phyloP scores from a whole-genome alignment of 2,797 vertebrate species.

The Crenuchus spilurus region DNA sequence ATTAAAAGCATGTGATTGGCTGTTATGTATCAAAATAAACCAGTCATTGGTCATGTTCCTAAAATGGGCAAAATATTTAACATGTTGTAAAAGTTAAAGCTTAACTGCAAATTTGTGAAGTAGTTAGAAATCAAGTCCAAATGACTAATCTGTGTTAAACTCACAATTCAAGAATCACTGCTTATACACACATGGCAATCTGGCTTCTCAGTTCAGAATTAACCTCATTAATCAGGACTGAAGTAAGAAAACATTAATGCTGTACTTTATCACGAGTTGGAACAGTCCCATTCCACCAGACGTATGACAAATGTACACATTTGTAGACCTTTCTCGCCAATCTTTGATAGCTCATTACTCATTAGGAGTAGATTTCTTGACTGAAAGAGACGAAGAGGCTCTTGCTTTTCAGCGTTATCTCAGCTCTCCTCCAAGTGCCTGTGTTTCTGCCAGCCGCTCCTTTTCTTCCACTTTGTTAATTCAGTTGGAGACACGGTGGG shows the following conservation, averaged over 20 bases:
- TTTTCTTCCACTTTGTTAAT: slow-evolving; percentile 51
- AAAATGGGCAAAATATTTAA: background rate
- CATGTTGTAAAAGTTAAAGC: background rate
- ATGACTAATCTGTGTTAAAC: background rate
- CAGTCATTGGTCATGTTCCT: background rate
- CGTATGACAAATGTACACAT: slow-evolving; percentile 1
- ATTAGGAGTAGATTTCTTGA: slow-evolving; percentile 36
- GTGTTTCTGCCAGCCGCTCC: slow-evolving; percentile 46
- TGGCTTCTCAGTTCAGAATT: background rate
- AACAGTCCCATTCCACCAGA: background rate
- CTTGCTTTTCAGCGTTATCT: slow-evolving; percentile 36
- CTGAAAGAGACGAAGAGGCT: slow-evolving; percentile 24
- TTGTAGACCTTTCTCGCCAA: slow-evolving; percentile 11
- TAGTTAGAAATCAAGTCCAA: background rate
- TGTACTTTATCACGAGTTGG: background rate
- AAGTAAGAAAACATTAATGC: background rate
- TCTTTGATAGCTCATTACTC: slow-evolving; percentile 36
- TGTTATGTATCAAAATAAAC: background rate
- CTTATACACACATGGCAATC: background rate
- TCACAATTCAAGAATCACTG: background rate
- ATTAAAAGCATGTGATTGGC: no score
- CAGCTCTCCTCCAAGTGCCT: slow-evolving; percentile 37
- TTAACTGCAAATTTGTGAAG: background rate
- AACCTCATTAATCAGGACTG: background rate
- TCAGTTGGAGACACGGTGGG: slow-evolving; percentile 51